A percentile compares a stretch with the other conserved stretches of the same genome.
Conservation (phyloP, 2,888 invertebrate species). For the Opisthograptis luteolata region DNA sequence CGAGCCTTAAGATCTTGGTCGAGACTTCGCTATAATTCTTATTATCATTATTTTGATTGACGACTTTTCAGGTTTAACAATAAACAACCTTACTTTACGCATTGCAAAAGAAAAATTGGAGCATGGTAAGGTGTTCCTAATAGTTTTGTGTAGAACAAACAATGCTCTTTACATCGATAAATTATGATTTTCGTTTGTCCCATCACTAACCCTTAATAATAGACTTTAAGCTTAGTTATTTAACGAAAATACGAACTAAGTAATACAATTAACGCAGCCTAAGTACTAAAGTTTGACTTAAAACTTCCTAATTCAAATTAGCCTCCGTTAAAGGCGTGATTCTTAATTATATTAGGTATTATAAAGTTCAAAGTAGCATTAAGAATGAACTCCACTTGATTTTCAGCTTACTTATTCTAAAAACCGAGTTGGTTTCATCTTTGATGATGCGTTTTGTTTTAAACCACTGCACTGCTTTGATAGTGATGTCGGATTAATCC, state of each 20-base stretch:
- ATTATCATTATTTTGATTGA: too few relatives aligned
- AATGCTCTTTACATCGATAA: neutral
- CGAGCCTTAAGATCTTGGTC: too few relatives aligned
- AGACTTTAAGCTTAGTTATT: constrained; percentile 22
- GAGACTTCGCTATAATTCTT: too few relatives aligned
- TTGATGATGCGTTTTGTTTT: too few relatives aligned
- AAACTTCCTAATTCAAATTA: constrained; percentile 28
- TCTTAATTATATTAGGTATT: constrained; percentile 24
- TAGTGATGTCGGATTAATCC: too few relatives aligned
- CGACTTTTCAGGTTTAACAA: too few relatives aligned
- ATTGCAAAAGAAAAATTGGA: too few relatives aligned
- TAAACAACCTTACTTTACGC: too few relatives aligned
- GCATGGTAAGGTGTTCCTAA: too few relatives aligned
- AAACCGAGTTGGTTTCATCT: too few relatives aligned
- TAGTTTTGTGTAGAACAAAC: too few relatives aligned
- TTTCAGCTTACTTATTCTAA: neutral
- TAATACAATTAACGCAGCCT: constrained; percentile 24
- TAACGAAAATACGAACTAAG: constrained; percentile 24
- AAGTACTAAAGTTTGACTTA: constrained; percentile 27
- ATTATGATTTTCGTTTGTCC: neutral
- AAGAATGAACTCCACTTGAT: constrained; percentile 10
- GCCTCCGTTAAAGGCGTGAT: constrained; percentile 25
- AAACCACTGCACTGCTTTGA: too few relatives aligned
- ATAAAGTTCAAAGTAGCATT: constrained; percentile 21
- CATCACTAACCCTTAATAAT: constrained; percentile 9